Evolutionary conservation across 2,797 vertebrate genomes (phyloP).

Genomic region (Enteromius unitaeniatus): DNA sequence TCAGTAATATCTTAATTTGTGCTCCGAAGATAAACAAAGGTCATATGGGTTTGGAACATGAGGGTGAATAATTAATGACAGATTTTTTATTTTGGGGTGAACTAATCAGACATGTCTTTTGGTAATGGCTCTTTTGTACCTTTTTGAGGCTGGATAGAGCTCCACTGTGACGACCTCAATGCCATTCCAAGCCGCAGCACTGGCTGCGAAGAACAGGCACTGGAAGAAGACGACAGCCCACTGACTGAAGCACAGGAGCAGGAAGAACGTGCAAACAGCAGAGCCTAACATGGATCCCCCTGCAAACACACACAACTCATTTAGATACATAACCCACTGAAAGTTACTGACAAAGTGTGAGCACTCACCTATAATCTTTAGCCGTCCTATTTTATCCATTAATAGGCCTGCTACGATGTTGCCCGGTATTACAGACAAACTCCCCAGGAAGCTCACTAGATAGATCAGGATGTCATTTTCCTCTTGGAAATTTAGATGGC

Average conservation of each 20-base stretch:
- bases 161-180: constrained; percentile 95
- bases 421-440: constrained; percentile 91
- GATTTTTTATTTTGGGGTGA: too few species aligned
- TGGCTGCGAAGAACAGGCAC: constrained; percentile 91
- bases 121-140: constrained; percentile 72
- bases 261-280: constrained; percentile 91
- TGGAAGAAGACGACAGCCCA: constrained; percentile 94
- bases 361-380: constrained; percentile 94
- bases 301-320: constrained; percentile 57
- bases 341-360: background rate
- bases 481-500: constrained; percentile 92
- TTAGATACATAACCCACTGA: background rate
- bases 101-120: too few species aligned
- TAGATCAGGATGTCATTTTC: constrained; percentile 97
- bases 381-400: constrained; percentile 95
- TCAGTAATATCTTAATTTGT: too few species aligned
- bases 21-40: too few species aligned
- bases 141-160: constrained; percentile 92
- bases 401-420: constrained; percentile 95
- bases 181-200: constrained; percentile 95
- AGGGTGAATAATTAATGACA: too few species aligned
- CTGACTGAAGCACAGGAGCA: constrained; percentile 93
- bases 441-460: constrained; percentile 96
- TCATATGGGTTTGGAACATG: too few species aligned
- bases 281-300: constrained; percentile 94